Evolutionary conservation across 2,888 invertebrate genomes (phyloP).

Genomic region (Andricus quercusramuli): DNA sequence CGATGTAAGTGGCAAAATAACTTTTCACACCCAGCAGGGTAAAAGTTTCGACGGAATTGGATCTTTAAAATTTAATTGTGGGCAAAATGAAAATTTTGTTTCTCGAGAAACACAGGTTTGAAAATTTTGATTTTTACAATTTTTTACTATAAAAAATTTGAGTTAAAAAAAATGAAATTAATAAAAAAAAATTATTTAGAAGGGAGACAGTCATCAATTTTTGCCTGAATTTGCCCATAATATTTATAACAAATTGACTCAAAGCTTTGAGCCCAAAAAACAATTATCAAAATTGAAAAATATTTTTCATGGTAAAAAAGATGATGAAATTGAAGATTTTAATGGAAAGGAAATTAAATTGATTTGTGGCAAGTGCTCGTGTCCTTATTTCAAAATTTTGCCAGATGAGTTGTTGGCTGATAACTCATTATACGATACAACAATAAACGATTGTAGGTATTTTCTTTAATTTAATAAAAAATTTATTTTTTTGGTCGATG

Average conservation of each 20-base stretch:
- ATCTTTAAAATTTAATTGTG: constrained; percentile 1
- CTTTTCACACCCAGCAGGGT: background rate
- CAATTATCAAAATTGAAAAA: constrained; percentile 9
- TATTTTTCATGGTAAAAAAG: constrained; percentile 14
- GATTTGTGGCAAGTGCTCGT: constrained; percentile 57
- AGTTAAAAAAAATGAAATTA: too few relatives aligned
- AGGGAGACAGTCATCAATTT: background rate
- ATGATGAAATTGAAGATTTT: background rate
- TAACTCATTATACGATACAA: background rate
- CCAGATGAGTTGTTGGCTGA: constrained; percentile 15
- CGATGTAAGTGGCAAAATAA: constrained; percentile 27
- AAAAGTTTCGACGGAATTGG: background rate
- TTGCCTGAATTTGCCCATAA: background rate
- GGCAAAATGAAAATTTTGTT: background rate
- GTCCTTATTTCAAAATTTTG: constrained; percentile 52
- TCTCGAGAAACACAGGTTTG: background rate
- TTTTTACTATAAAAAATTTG: background rate
- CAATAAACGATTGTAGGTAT: background rate
- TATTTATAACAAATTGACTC: background rate
- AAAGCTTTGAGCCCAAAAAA: constrained; percentile 3
- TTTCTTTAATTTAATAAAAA: too few relatives aligned
- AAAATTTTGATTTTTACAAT: background rate
- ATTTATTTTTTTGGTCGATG: too few relatives aligned
- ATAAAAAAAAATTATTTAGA: background rate
- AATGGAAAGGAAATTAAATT: constrained; percentile 44